These are phyloP conservation scores for Acrocephalus arundinaceus DNA, from an alignment of 2,113 vertebrate genomes.

Conservation along the genomic window DNA sequence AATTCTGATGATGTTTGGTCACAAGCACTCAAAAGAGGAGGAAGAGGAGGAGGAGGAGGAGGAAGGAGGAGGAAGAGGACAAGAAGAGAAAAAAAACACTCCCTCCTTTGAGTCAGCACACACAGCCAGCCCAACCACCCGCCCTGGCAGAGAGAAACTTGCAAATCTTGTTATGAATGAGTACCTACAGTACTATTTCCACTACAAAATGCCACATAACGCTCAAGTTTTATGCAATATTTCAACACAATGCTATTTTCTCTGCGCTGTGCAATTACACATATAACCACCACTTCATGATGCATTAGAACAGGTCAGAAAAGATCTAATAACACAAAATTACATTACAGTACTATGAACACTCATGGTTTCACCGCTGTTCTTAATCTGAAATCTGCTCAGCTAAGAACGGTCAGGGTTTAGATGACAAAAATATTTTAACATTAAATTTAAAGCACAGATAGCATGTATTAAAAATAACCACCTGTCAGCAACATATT, in stretches of 20 bases:
- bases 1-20: background rate
- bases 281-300: background rate
- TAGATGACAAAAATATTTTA: background rate
- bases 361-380: background rate
- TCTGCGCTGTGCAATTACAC: background rate
- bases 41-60: background rate
- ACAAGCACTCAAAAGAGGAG: background rate
- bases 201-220: background rate
- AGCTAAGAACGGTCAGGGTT: background rate
- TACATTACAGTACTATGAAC: background rate
- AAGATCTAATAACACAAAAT: background rate
- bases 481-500: background rate
- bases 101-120: background rate
- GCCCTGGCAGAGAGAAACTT: background rate
- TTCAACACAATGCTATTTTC: background rate
- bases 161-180: conserved; percentile 8
- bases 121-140: background rate
- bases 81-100: background rate
- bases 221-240: background rate
- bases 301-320: background rate
- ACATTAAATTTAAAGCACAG: background rate
- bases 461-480: background rate
- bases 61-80: background rate
- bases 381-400: background rate
- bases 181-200: background rate